These are phyloP conservation scores for Malthinus seriepunctatus DNA, from an alignment of 2,888 invertebrate species.

Conservation along the genomic window DNA sequence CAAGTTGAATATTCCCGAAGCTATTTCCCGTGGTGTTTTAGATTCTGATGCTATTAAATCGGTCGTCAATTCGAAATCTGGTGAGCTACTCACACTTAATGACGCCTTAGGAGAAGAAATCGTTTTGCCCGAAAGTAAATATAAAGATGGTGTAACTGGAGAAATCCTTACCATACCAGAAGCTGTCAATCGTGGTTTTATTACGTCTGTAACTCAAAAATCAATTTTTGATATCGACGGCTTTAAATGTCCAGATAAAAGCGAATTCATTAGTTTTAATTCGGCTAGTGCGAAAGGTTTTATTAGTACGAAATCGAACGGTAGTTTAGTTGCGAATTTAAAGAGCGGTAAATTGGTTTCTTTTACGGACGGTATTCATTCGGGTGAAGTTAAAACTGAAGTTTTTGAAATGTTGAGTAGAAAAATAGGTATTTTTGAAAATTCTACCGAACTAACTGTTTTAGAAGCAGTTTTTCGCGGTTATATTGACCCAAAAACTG, in stretches of 20 bases:
- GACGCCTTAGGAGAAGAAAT: constrained; percentile 85
- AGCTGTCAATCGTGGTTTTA: constrained; percentile 87
- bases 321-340: constrained; percentile 72
- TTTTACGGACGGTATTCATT: constrained; percentile 78
- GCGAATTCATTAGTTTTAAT: constrained; percentile 83
- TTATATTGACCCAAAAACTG: constrained; percentile 85
- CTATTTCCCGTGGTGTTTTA: constrained; percentile 83
- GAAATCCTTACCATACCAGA: constrained; percentile 79
- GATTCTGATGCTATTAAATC: constrained; percentile 85
- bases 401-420: constrained; percentile 84
- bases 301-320: constrained; percentile 73
- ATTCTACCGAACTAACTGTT: constrained; percentile 77
- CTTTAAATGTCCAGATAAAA: constrained; percentile 80
- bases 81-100: constrained; percentile 78
- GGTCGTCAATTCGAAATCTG: constrained; percentile 77
- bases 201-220: constrained; percentile 84
- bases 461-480: constrained; percentile 86
- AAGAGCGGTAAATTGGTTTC: constrained; percentile 76
- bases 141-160: constrained; percentile 73
- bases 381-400: constrained; percentile 80
- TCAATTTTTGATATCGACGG: constrained; percentile 93
- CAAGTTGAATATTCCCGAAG: constrained; percentile 79
- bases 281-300: constrained; percentile 76
- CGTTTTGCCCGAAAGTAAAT: constrained; percentile 74
- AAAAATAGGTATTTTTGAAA: constrained; percentile 78